Base-by-base conservation (phyloP, 2,113 vertebrate genomes). In the Onychostoma macrolepis region DNA sequence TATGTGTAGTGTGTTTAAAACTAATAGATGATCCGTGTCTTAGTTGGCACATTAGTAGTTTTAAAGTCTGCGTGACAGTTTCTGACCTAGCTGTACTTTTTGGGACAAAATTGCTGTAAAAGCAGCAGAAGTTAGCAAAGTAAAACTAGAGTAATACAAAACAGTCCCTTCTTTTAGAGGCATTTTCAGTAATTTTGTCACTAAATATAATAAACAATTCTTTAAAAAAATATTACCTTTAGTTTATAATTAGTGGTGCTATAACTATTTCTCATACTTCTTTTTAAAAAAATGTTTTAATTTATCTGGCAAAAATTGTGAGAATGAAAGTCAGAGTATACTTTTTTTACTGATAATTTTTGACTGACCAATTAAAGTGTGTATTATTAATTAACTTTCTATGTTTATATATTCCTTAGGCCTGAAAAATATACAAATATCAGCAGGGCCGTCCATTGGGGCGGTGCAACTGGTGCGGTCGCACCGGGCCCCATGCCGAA, bases 1-100 rank as follows among this genome's bases (percentile, higher is more conserved):
- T 87, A 85, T 91, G 93, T 88, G 90, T 82, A 13, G 6, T 30
- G 74, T 45, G 26, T 61, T 80, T 80, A 61, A 58, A n/a, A 30
- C 78, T 80, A 61, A 58, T 63, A 15, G 78, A 36, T 63, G 78
- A 38, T 80, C 21, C 33, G 13, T 33, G 75, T 78, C 45, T 48
- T 53, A 53, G 75, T 78, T 78, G 75, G 8, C 78, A 80, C 53
- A 80, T 61, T 80, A 36, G 50, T 38, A 38, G 50, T 80, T 80
- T 33, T 80, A 56, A 80, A 58, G 19, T 38, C 77, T 79, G 24
- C 8, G 17, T 17, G 74, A 24, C 10, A 21, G 28, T 38, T 80
- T 80, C 28, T 77, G 45, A 50, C 38, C 21, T 77, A 28, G n/a
- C 75, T 77, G 6, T 50, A 50, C 24, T 71, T 48, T 50, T 50